Evolutionary conservation across 2,113 vertebrate species (phyloP).

Genomic region (Lycaon pictus): DNA sequence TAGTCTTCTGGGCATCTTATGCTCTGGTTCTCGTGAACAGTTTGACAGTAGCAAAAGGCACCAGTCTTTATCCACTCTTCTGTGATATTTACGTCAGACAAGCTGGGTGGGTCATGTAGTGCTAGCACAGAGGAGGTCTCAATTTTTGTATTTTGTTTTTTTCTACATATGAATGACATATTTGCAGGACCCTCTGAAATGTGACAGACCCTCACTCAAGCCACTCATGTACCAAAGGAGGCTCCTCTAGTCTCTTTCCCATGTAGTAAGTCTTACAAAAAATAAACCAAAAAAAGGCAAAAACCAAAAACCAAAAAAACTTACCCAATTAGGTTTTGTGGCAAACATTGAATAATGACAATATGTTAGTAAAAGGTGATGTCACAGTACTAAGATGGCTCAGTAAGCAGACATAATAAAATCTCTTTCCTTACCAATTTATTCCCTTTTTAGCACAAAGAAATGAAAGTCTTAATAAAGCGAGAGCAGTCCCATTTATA

Average conservation of each 20-base stretch:
- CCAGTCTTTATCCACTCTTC: neutral
- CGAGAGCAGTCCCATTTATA: neutral
- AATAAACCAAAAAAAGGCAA: neutral
- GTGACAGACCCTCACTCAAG: neutral
- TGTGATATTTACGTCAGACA: slow-evolving; percentile 4
- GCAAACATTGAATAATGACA: slow-evolving; percentile 24
- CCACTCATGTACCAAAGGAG: neutral
- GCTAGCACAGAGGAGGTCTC: neutral
- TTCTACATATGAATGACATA: neutral
- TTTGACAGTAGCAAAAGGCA: neutral
- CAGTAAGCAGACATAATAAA: neutral
- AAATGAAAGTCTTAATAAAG: slow-evolving; percentile 52
- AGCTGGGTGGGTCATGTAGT: slow-evolving; percentile 5
- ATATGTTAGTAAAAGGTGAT: slow-evolving; percentile 42
- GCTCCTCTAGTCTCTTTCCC: neutral
- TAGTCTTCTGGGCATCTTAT: slow-evolving; percentile 15
- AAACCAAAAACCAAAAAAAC: neutral
- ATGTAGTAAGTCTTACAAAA: slow-evolving; percentile 42
- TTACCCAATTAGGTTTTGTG: slow-evolving; percentile 13
- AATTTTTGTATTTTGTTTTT: neutral
- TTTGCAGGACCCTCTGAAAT: slow-evolving; percentile 17
- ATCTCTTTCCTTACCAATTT: neutral
- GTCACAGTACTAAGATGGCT: slow-evolving; percentile 1
- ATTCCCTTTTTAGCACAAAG: slow-evolving; percentile 14
- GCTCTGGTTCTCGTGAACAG: neutral